These are phyloP conservation scores for Listronotus bonariensis DNA, from an alignment of 1,140 invertebrate genomes.

Conservation along the genomic window DNA sequence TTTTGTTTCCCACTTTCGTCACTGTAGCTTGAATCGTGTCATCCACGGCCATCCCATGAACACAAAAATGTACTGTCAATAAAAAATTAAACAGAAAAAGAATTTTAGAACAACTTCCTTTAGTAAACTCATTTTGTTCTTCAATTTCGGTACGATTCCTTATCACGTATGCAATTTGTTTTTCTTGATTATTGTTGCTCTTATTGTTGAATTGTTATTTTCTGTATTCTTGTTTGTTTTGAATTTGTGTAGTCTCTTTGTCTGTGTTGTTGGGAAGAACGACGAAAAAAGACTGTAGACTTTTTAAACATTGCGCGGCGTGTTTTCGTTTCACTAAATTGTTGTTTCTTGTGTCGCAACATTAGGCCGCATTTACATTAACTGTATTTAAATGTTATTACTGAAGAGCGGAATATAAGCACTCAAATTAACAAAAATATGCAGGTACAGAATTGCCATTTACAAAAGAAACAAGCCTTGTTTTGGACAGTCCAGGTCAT, in stretches of 20 bases:
- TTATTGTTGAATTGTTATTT: neutral
- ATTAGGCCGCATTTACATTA: too few relatives aligned
- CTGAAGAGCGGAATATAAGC: too few relatives aligned
- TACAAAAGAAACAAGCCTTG: too few relatives aligned
- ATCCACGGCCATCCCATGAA: neutral
- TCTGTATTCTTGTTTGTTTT: too few relatives aligned
- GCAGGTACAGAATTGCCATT: too few relatives aligned
- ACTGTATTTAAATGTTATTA: too few relatives aligned
- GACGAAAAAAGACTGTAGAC: constrained; percentile 6
- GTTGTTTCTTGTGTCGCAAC: too few relatives aligned
- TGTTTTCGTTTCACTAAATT: too few relatives aligned
- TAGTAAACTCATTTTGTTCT: constrained; percentile 1
- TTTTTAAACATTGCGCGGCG: neutral
- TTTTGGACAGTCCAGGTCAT: too few relatives aligned
- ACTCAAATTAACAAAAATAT: too few relatives aligned
- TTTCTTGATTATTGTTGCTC: neutral
- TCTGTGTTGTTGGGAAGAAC: neutral
- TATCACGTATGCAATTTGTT: neutral
- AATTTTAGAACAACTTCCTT: neutral
- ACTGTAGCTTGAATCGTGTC: neutral
- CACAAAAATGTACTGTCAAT: neutral
- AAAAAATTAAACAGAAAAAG: neutral
- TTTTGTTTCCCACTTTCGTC: constrained; percentile 8
- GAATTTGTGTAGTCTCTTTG: neutral
- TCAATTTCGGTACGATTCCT: neutral